phyloP scores from a whole-genome alignment of 2,888 invertebrate species.

The Piscicola geometra region DNA sequence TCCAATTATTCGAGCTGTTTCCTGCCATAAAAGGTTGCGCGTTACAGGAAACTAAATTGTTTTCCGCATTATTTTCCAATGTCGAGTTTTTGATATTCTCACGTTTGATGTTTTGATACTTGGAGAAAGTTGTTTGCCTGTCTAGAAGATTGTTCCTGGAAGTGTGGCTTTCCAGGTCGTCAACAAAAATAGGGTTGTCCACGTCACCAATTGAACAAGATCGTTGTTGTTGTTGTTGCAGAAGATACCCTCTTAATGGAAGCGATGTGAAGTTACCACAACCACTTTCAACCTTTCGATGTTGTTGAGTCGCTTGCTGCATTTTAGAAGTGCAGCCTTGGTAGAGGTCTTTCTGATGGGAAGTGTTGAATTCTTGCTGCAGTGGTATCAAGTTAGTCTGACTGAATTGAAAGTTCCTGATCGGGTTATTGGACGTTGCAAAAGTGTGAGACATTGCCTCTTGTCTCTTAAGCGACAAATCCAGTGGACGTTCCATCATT shows the following conservation, averaged over 20 bases:
- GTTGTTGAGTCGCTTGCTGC: not conserved
- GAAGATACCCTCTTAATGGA: too few species aligned
- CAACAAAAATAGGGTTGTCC: conserved; percentile 23
- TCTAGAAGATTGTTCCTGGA: not conserved
- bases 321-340: not conserved
- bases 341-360: not conserved
- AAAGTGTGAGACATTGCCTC: not conserved
- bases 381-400: too few species aligned
- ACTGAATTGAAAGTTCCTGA: not conserved
- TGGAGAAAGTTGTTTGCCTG: too few species aligned
- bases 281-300: too few species aligned
- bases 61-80: not conserved
- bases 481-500: not conserved
- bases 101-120: too few species aligned
- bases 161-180: conserved; percentile 3
- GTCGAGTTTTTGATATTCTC: too few species aligned
- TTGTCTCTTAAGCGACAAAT: conserved; percentile 23
- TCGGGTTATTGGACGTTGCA: not conserved
- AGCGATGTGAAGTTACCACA: too few species aligned
- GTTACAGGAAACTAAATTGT: too few species aligned
- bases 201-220: conserved; percentile 2
- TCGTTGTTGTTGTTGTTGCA: not conserved
- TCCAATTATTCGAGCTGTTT: not conserved
- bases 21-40: too few species aligned
- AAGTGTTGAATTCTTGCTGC: not conserved